Conservation (phyloP, 2,797 vertebrate genomes). For the Micrastur ruficollis region DNA sequence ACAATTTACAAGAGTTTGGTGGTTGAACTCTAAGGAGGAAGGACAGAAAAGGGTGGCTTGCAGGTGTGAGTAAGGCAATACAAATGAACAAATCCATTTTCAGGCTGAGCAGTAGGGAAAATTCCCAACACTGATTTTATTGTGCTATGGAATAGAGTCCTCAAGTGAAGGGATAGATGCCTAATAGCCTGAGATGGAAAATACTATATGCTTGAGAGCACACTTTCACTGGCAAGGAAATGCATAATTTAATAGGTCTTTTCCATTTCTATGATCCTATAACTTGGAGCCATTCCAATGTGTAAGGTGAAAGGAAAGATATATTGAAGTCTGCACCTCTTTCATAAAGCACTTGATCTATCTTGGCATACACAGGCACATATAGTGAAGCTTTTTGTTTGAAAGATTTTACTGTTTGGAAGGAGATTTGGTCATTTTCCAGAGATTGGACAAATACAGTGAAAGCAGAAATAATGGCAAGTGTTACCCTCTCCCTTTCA, state of each 20-base stretch:
- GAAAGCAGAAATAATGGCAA: conserved; percentile 17
- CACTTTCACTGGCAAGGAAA: conserved; percentile 18
- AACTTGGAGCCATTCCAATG: background rate
- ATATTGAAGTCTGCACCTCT: background rate
- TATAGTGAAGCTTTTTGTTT: conserved; percentile 19
- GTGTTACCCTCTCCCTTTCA: background rate
- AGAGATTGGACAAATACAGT: background rate
- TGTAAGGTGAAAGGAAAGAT: conserved; percentile 27
- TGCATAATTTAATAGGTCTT: conserved; percentile 4
- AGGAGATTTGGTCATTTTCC: conserved; percentile 35
- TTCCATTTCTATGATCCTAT: conserved; percentile 7
- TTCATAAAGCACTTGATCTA: conserved; percentile 8
- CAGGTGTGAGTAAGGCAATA: conserved; percentile 57
- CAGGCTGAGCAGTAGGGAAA: conserved; percentile 61
- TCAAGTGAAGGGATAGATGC: conserved; percentile 31
- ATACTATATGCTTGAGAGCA: background rate
- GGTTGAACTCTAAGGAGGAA: conserved; percentile 9
- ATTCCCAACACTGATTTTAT: conserved; percentile 65
- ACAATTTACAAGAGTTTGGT: background rate
- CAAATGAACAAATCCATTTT: conserved; percentile 57
- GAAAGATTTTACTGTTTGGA: conserved; percentile 38
- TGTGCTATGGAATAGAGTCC: conserved; percentile 58
- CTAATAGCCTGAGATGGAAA: conserved; percentile 24
- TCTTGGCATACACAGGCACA: background rate
- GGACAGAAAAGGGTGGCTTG: conserved; percentile 44